These are phyloP conservation scores for Agonopterix heracliana DNA, from an alignment of 2,888 invertebrate genomes.

Conservation along the genomic window DNA sequence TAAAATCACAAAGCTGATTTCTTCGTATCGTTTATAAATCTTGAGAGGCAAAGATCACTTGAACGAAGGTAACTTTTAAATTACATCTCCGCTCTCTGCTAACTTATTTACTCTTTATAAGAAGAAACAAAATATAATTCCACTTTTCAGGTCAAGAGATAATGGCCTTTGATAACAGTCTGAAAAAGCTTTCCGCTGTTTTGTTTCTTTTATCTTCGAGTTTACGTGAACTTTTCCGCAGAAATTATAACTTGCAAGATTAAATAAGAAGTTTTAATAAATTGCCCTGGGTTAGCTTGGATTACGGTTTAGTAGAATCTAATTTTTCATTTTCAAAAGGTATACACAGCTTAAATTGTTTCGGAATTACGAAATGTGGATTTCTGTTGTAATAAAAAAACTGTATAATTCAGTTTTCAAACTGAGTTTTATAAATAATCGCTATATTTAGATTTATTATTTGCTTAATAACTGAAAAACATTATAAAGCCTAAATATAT, in stretches of 20 bases:
- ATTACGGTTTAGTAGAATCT: conserved; percentile 50
- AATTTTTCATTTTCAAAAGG: conserved; percentile 30
- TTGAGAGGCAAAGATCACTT: conserved; percentile 43
- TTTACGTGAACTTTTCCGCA: conserved; percentile 65
- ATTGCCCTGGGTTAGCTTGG: conserved; percentile 57
- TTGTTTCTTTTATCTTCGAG: conserved; percentile 71
- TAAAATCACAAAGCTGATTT: conserved; percentile 2
- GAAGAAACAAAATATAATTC: conserved; percentile 72
- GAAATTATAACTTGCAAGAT: conserved; percentile 71
- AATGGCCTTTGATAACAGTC: conserved; percentile 73
- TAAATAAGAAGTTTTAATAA: conserved; percentile 72
- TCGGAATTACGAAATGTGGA: conserved; percentile 7
- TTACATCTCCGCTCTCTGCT: conserved; percentile 57
- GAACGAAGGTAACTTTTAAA: conserved; percentile 64
- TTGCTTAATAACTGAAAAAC: no score
- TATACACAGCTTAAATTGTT: conserved; percentile 11
- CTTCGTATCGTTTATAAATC: conserved; percentile 26
- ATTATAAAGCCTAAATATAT: no score
- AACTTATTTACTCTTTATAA: conserved; percentile 71
- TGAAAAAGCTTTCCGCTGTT: conserved; percentile 75
- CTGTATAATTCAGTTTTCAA: no score
- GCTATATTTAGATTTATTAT: no score
- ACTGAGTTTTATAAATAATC: no score
- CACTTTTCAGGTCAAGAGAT: conserved; percentile 72
- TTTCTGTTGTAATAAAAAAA: conserved; percentile 1